Evolutionary conservation across 2,888 invertebrate species (phyloP).

Genomic region (Allolobophora icterica): DNA sequence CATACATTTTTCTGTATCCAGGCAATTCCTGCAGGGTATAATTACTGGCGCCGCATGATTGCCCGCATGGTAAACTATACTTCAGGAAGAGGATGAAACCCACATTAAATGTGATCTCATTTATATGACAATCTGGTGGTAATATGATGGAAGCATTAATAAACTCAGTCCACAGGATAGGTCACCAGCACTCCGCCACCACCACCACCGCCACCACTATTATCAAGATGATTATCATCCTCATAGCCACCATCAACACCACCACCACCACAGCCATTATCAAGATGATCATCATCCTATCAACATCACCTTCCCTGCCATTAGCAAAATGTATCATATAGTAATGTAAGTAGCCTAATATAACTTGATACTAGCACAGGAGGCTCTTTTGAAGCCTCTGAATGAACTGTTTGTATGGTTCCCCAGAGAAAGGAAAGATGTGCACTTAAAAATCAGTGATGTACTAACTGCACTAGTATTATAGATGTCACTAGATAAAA

Average conservation of each 20-base stretch:
- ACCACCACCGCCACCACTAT: neutral
- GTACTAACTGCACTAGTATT: neutral
- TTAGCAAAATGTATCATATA: neutral
- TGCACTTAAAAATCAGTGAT: neutral
- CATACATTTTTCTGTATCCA: neutral
- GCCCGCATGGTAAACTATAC: neutral
- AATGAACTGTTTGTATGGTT: neutral
- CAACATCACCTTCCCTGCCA: no score
- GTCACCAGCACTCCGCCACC: neutral
- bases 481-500: neutral
- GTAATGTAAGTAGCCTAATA: neutral
- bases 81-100: neutral
- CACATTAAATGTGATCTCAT: neutral
- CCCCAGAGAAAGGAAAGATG: neutral
- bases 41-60: neutral
- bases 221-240: neutral
- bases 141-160: neutral
- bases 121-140: constrained; percentile 17
- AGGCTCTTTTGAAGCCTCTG: neutral
- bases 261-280: neutral
- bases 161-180: neutral
- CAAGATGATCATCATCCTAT: neutral
- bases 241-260: no score
- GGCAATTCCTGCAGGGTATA: neutral
- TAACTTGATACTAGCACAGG: no score